Evolutionary conservation across 2,797 vertebrate species (phyloP).

Genomic region (Ceyx erithaca): DNA sequence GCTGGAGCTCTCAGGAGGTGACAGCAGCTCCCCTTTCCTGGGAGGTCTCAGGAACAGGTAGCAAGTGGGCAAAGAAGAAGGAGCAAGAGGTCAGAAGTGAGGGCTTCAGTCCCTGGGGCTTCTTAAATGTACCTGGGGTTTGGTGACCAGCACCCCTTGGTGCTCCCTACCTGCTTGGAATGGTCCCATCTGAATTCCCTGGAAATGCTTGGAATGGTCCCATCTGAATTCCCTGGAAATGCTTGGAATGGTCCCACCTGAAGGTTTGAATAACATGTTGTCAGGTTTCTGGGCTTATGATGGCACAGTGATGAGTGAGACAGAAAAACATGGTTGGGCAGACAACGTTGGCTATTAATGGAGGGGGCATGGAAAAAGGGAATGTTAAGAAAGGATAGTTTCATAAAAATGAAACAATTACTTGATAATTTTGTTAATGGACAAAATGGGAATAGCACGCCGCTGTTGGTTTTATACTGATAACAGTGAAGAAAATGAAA

Average conservation of each 20-base stretch:
- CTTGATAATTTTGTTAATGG: neutral
- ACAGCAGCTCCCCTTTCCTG: neutral
- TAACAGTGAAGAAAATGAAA: neutral
- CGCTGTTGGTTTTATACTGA: neutral
- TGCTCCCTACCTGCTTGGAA: neutral
- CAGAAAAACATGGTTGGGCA: neutral
- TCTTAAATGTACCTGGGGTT: neutral
- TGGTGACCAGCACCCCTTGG: neutral
- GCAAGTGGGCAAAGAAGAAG: neutral
- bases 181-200: neutral
- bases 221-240: neutral
- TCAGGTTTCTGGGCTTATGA: neutral
- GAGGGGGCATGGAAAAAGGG: accelerated
- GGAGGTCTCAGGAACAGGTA: neutral
- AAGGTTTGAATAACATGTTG: neutral
- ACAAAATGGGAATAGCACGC: neutral
- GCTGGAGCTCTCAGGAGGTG: neutral
- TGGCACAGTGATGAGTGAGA: neutral
- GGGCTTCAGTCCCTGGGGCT: neutral
- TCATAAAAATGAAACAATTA: neutral
- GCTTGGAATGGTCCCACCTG: neutral
- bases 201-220: neutral
- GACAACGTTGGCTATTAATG: neutral
- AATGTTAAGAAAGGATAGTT: neutral
- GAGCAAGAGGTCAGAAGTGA: neutral